Percentiles rank a stretch among this genome's conserved stretches.
Evolutionary conservation across 2,797 vertebrate genomes (phyloP).

Genomic region (Antennarius maculatus): DNA sequence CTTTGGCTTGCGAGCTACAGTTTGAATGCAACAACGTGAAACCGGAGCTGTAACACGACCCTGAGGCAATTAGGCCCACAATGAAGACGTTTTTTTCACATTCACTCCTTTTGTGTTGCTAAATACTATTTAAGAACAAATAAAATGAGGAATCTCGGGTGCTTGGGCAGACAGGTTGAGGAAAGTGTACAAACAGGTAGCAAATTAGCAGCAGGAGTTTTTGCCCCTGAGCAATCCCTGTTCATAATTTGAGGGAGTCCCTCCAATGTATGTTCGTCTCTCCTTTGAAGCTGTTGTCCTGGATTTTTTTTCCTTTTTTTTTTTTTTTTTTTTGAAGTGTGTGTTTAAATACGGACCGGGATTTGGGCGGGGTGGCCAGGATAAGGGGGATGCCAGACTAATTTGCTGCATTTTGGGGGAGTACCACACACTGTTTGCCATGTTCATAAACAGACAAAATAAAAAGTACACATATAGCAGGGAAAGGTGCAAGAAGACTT

Average conservation of each 20-base stretch:
- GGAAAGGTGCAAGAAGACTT: slow-evolving; percentile 43
- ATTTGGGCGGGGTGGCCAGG: slow-evolving; percentile 20
- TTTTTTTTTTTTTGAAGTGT: slow-evolving; percentile 13
- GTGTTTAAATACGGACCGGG: slow-evolving; percentile 19
- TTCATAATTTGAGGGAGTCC: slow-evolving; percentile 26
- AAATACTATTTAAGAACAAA: slow-evolving; percentile 78
- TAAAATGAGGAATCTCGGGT: slow-evolving; percentile 58
- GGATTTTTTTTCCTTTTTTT: too few relatives aligned
- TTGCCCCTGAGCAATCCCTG: slow-evolving; percentile 12
- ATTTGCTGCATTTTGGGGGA: slow-evolving; percentile 41
- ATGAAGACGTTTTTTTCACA: slow-evolving; percentile 74
- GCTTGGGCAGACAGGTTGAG: slow-evolving; percentile 35
- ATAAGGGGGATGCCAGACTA: slow-evolving; percentile 26
- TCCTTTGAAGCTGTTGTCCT: slow-evolving; percentile 60
- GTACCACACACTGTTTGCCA: slow-evolving; percentile 46
- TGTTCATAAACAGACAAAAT: slow-evolving; percentile 64
- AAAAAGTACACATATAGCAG: slow-evolving; percentile 15
- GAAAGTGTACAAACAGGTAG: slow-evolving; percentile 29
- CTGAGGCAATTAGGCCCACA: slow-evolving; percentile 85
- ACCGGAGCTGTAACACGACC: slow-evolving; percentile 82
- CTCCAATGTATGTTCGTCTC: slow-evolving; percentile 11
- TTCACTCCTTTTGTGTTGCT: slow-evolving; percentile 78
- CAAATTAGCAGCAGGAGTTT: slow-evolving; percentile 37
- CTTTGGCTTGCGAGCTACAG: slow-evolving; percentile 75
- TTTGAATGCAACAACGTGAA: slow-evolving; percentile 85